Base-by-base conservation (phyloP, 2,888 invertebrate species). In the Heteropelma amictum region DNA sequence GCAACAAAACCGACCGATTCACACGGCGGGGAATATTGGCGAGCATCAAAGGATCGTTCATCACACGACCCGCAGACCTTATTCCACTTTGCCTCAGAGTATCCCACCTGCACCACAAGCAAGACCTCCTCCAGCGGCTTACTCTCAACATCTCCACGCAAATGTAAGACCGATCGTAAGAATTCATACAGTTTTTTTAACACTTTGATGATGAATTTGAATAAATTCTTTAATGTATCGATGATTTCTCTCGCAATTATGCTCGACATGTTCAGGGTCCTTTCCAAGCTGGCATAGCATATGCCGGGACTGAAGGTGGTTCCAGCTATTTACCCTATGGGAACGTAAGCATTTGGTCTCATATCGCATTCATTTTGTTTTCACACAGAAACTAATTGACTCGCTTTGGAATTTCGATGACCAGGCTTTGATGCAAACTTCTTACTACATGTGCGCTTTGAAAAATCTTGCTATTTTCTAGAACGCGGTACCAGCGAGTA, bases 251-350 rank as follows among this genome's bases (percentile, higher is more conserved):
- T n/a, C n/a, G n/a, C 8, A 8, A 6, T 28, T 10, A 33, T 8
- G n/a, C 7, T 54, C 14, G 14, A 60, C 8, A 42, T 8, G 17
- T 26, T 33, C 53, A 79, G 71, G 79, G 78, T 21, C 75, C 77
- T 1, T 61, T 76, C 53, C 68, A 68, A 28, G 77, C 77, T 4
- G 76, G 75, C 12, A 72, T 75, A 7, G 47, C 53, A 8, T 71
- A 65, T 51, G 35, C 12, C 14, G 73, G 58, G 5, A 51, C 28
- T 6, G 33, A 63, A n/a, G 75, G 77, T 6, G 75, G 71, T n/a
- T 77, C 79, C 14, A 79, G 77, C 75, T 79, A 79, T 40, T 64
- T 77, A 49, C 79, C 79, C 17, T 77, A 74, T 10, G 77, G 77
- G 45, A 69, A 35, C 19, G 79, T 79, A 38, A 76, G 75, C 33